phyloP scores from a whole-genome alignment of 2,888 invertebrate species.

The Phytoseiulus persimilis region DNA sequence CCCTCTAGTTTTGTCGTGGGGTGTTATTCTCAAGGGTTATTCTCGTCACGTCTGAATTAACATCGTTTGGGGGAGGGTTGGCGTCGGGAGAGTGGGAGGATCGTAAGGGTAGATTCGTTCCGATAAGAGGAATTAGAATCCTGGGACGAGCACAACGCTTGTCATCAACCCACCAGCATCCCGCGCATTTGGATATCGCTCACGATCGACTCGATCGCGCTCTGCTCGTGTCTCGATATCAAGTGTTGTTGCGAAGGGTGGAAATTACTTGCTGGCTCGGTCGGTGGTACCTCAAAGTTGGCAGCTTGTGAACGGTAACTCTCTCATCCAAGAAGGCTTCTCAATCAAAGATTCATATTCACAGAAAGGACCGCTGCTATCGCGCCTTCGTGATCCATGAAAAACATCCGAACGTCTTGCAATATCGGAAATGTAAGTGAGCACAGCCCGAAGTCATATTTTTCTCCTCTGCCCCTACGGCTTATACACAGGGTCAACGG shows the following conservation, averaged over 20 bases:
- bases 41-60: background rate
- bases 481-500: too few relatives aligned
- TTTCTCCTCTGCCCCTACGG: too few relatives aligned
- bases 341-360: slow-evolving; percentile 41
- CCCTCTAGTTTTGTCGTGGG: background rate
- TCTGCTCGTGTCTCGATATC: background rate
- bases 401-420: slow-evolving; percentile 49
- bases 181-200: background rate
- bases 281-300: background rate
- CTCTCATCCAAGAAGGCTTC: too few relatives aligned
- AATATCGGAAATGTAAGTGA: slow-evolving; percentile 49
- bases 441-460: background rate
- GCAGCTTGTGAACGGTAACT: background rate
- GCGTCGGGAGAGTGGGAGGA: background rate
- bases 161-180: background rate
- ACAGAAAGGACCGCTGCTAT: slow-evolving; percentile 48
- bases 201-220: background rate
- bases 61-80: background rate
- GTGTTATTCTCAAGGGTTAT: background rate
- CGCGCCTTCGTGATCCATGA: slow-evolving; percentile 49
- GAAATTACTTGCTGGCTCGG: background rate
- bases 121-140: background rate
- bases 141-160: background rate
- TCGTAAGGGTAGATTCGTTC: background rate
- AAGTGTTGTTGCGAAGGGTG: background rate